Evolutionary conservation across 2,888 invertebrate species (phyloP), one percentile per base, ranked within the genome.

Genomic region (Dendrolimus pini): DNA sequence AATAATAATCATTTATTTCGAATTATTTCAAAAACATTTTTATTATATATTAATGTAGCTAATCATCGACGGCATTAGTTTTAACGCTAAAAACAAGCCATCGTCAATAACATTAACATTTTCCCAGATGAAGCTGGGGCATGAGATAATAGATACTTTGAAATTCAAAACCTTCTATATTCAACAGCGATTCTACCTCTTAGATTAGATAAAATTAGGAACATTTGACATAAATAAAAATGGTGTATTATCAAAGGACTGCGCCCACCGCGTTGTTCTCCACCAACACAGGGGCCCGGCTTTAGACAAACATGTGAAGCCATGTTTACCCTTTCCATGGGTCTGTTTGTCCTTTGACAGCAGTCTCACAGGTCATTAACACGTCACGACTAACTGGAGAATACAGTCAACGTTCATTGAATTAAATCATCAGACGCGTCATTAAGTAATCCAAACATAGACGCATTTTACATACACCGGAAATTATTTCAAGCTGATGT

Each of bases 321-420:
- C 58, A 56, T 85, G 85, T 86, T 85, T 83, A 69, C 79, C 66
- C 69, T 78, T 63, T 70, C 70, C 76, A 74, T 62, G 70, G 65
- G 64, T 71, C 67, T 89, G 86, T 89, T 89, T 89, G 78, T 80
- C 81, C 83, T 89, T 89, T 89, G 89, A 88, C 89, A 88, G 87
- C 89, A 85, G 78, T 86, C 85, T 86, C 87, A 87, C 89, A 86
- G 88, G 86, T 89, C 85, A 83, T 90, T 90, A 89, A 80, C 88
- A 84, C 80, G 74, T 85, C 83, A 80, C 76, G 77, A 78, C 81
- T 85, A 83, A 86, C 83, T 80, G 78, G 71, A 74, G 72, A 70
- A 78, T 74, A 74, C 67, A 71, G 72, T 69, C 67, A 61, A 56
- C 62, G 68, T 63, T 68, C 66, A 66, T 74, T 70, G 69, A 71